Evolutionary conservation across 2,113 vertebrate species (phyloP).

Genomic region (Campylomormyrus tamandua): DNA sequence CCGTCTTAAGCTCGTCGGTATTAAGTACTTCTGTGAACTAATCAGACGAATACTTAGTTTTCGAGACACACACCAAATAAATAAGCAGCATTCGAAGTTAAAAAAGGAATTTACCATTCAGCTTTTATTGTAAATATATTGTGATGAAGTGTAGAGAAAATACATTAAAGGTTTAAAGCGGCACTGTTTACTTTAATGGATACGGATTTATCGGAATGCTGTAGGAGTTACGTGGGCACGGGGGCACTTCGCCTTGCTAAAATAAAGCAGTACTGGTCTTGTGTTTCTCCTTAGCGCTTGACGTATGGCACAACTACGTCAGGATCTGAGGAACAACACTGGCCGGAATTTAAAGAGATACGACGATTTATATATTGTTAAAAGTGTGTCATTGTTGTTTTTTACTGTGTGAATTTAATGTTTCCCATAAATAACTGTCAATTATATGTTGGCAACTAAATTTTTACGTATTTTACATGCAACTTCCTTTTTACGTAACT

Average conservation of each 20-base stretch:
- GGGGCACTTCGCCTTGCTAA: background rate
- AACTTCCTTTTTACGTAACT: background rate
- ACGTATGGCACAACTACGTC: background rate
- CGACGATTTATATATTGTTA: background rate
- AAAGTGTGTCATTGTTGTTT: background rate
- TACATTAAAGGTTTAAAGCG: background rate
- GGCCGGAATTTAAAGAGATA: background rate
- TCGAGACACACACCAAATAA: too few relatives aligned
- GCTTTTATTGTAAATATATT: background rate
- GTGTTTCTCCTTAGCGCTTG: background rate
- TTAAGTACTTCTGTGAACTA: background rate
- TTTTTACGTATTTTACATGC: background rate
- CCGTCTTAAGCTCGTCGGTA: slow-evolving; percentile 2
- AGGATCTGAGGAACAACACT: background rate
- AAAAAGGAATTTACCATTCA: background rate
- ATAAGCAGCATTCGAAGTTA: background rate
- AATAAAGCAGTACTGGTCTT: background rate
- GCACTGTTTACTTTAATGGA: background rate
- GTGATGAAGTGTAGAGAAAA: background rate
- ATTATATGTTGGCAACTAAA: background rate
- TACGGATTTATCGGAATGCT: background rate
- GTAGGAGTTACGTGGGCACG: slow-evolving; percentile 10
- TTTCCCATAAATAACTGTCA: background rate
- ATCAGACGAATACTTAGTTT: background rate
- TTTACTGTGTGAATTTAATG: background rate